Conservation (phyloP, 1,140 invertebrate species). For the Lepidurus apus region DNA sequence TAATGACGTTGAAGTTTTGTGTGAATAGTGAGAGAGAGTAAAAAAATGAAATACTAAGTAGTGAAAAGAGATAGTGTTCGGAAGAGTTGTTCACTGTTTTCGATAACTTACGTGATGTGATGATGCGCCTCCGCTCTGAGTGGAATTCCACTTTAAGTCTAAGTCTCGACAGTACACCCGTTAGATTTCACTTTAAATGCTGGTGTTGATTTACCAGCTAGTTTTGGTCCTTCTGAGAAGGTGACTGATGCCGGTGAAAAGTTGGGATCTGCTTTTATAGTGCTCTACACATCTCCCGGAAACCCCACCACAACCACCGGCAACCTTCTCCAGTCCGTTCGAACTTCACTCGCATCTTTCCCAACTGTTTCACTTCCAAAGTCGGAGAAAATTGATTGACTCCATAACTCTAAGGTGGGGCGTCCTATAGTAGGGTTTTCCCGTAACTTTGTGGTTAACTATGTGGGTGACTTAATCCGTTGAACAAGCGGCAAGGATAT, state of each 20-base stretch:
- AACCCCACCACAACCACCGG: neutral
- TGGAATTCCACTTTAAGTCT: too few species aligned
- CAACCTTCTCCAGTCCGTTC: neutral
- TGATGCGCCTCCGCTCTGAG: too few species aligned
- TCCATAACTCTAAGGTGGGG: neutral
- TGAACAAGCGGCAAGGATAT: too few species aligned
- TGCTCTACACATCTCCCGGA: neutral
- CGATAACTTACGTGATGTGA: too few species aligned
- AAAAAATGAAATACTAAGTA: too few species aligned
- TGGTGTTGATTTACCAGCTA: neutral
- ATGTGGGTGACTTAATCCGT: too few species aligned
- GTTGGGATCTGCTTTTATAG: constrained; percentile 8
- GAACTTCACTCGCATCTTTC: neutral
- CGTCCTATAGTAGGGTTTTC: neutral
- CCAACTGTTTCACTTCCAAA: neutral
- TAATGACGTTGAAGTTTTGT: too few species aligned
- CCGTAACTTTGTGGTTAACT: too few species aligned
- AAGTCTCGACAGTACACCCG: neutral
- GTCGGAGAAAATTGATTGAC: neutral
- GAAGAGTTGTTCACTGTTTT: too few species aligned
- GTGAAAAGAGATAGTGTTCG: too few species aligned
- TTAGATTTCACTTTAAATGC: neutral
- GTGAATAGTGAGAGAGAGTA: too few species aligned
- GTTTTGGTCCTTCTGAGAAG: neutral
- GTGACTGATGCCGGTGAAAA: constrained; percentile 9